Conservation (phyloP, 2,888 invertebrate genomes). For the Drosophila seclusa region DNA sequence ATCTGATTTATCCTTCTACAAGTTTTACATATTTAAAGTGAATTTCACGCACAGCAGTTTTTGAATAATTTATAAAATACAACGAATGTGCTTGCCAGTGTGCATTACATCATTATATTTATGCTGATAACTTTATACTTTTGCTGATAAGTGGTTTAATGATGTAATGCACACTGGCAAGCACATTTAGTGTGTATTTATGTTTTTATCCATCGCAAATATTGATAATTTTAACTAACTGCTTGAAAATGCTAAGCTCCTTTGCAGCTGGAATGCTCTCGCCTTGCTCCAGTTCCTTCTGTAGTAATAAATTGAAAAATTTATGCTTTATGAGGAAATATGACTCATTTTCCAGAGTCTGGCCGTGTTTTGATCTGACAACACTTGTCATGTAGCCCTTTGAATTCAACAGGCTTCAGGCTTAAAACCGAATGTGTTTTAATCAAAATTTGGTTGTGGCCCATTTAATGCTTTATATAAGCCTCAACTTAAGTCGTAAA, state of each 20-base stretch:
- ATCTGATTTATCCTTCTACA: neutral
- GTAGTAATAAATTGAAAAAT: neutral
- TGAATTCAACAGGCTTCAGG: constrained; percentile 29
- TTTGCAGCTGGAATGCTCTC: neutral
- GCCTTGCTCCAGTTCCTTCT: neutral
- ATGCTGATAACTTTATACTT: too few species aligned
- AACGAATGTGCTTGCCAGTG: too few species aligned
- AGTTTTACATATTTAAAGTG: neutral
- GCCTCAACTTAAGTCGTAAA: constrained; percentile 33
- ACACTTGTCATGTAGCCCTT: neutral
- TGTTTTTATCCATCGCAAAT: neutral
- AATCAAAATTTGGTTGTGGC: constrained; percentile 1
- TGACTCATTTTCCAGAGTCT: neutral
- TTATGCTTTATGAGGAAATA: neutral
- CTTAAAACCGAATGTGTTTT: neutral
- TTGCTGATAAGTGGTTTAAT: neutral
- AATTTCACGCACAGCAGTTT: neutral
- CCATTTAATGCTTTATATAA: constrained; percentile 21
- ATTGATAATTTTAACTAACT: neutral
- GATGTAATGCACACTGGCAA: neutral
- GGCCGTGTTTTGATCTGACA: neutral
- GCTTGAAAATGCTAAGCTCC: neutral
- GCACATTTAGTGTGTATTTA: neutral
- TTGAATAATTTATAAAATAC: neutral
- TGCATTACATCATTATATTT: too few species aligned